phyloP scores from a whole-genome alignment of 30 jellyfish, hydroid and myxozoan genomes.

The Mastigias papua region DNA sequence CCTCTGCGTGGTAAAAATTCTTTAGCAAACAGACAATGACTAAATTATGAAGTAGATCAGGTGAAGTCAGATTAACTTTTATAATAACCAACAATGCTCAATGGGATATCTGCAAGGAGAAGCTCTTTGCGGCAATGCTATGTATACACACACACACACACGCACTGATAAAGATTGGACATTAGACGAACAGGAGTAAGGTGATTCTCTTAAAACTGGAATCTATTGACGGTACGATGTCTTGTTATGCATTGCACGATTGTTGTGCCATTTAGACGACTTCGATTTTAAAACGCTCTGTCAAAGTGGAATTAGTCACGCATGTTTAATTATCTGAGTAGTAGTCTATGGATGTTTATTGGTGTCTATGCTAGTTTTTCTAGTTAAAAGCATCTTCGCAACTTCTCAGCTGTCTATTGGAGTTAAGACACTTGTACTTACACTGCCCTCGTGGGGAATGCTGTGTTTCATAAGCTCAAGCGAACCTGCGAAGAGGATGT shows the following conservation, averaged over 20 bases:
- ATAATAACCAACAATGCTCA: background rate
- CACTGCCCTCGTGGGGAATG: background rate
- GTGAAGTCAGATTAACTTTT: background rate
- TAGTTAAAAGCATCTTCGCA: no score
- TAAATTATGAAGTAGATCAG: background rate
- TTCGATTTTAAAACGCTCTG: background rate
- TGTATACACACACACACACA: background rate
- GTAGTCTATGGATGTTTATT: background rate
- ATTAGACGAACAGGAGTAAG: background rate
- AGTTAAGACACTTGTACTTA: background rate
- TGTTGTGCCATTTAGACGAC: background rate
- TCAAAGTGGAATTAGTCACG: background rate
- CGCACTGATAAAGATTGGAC: background rate
- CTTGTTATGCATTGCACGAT: background rate
- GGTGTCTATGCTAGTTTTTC: background rate
- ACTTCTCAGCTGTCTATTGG: background rate
- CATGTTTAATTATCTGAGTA: no score
- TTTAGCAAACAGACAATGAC: background rate
- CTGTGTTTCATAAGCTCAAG: background rate
- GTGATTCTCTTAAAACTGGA: background rate
- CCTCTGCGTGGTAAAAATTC: background rate
- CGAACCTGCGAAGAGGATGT: background rate
- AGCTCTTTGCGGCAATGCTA: background rate
- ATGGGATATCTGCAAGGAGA: background rate
- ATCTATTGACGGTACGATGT: background rate